Conservation (phyloP, 1,140 invertebrate species). For the Callitettix versicolor region DNA sequence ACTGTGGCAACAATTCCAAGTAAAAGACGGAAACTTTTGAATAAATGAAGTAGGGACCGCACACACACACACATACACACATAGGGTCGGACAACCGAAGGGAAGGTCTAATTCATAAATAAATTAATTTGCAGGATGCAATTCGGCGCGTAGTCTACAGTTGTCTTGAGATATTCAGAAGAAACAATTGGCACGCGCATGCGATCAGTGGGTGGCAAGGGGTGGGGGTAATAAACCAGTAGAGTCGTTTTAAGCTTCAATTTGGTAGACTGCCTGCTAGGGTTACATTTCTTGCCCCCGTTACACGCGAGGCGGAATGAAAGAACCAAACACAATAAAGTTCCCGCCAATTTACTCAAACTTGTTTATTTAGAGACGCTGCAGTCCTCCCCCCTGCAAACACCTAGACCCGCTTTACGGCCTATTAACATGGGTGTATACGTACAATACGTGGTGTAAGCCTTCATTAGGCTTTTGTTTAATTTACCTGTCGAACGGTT, state of each 20-base stretch:
- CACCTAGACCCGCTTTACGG: no score
- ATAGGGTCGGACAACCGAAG: no score
- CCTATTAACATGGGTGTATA: no score
- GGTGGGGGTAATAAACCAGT: constrained; percentile 7
- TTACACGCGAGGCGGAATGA: background rate
- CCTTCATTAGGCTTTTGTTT: no score
- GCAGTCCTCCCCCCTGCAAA: no score
- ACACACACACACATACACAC: background rate
- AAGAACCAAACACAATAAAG: background rate
- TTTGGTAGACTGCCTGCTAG: background rate
- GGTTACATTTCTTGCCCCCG: background rate
- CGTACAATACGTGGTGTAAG: no score
- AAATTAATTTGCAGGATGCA: constrained; percentile 14
- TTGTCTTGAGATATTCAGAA: no score
- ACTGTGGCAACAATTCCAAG: background rate
- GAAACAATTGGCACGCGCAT: constrained; percentile 1
- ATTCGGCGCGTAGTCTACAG: background rate
- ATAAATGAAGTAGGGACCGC: background rate
- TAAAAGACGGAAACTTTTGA: background rate
- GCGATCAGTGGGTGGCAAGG: constrained; percentile 2
- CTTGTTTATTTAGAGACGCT: no score
- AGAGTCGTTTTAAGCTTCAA: background rate
- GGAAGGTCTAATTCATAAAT: constrained; percentile 13
- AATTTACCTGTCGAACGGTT: no score
- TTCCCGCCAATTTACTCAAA: no score